These are phyloP conservation scores for Loripinus fragilis DNA, from an alignment of 2,888 invertebrate genomes.

Conservation along the genomic window DNA sequence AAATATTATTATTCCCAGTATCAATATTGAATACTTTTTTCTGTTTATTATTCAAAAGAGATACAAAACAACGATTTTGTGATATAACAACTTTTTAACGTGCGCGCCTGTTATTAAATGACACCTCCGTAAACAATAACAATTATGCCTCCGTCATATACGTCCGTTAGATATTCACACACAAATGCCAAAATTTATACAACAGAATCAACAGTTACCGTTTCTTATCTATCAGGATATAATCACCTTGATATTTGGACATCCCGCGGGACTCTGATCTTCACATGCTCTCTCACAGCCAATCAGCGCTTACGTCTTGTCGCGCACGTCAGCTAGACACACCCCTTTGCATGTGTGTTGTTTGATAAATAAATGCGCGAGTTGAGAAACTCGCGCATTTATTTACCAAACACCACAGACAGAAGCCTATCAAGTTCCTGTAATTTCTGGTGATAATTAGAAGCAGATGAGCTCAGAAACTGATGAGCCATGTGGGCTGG, in stretches of 20 bases:
- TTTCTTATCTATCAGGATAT: constrained; percentile 7
- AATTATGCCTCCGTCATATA: constrained; percentile 1
- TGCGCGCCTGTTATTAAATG: neutral
- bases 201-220: constrained; percentile 8
- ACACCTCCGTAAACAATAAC: no score
- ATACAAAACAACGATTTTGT: no score
- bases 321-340: constrained; percentile 4
- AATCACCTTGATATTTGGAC: neutral
- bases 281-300: neutral
- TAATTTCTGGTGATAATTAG: constrained; percentile 18
- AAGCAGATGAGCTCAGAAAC: constrained; percentile 16
- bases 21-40: no score
- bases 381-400: no score
- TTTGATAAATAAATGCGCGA: neutral
- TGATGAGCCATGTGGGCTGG: constrained; percentile 21
- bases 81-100: no score
- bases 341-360: neutral
- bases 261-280: neutral
- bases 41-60: no score
- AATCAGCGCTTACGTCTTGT: constrained; percentile 8
- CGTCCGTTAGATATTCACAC: neutral
- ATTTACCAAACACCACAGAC: no score
- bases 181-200: neutral
- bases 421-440: constrained; percentile 12
- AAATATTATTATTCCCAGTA: no score